Evolutionary conservation across 2,888 invertebrate species (phyloP), one percentile per base, ranked within the genome.

Genomic region (Ornithoptera priamus): DNA sequence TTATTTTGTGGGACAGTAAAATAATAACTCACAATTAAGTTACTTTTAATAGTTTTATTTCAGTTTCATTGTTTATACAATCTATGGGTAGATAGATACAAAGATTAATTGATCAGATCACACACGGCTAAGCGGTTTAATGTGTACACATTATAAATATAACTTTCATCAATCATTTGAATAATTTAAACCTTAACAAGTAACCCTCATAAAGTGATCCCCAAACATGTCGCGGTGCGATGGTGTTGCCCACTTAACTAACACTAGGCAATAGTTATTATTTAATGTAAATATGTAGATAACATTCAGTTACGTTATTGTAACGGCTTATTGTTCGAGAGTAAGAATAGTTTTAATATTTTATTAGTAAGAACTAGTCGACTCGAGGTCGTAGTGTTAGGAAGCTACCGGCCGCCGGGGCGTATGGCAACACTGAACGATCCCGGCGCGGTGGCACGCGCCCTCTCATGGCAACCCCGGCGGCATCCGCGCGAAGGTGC

Each of bases 141-240:
- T 84, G 86, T 90, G 81, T 90, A 90, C 86, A 90, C 86, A 85
- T 84, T 86, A 89, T 89, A 90, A 89, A 81, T 83, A 88, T 85
- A 39, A 76, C 75, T 80, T 76, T 78, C 75, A 76, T 88, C 84
- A 91, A 90, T 39, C 88, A 89, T 86, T 87, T 82, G 85, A 90
- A 91, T 90, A 92, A 90, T 90, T 90, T 90, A 90, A 84, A 83
- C 80, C 85, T 88, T 90, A 90, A 87, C 86, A 86, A 86, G 81
- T 86, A 88, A 88, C 88, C 85, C 81, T 88, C 86, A 85, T 79
- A 86, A 86, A 89, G 85, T 92, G 91, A 85, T 91, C 92, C 91
- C 92, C 86, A 83, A 82, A 78, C 85, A 76, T 79, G 77, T 73
- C 74, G 77, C 84, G 79, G 80, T 79, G 85, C 87, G 83, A 85